Base-by-base conservation (phyloP, 2,797 vertebrate species). In the Potorous gilbertii region DNA sequence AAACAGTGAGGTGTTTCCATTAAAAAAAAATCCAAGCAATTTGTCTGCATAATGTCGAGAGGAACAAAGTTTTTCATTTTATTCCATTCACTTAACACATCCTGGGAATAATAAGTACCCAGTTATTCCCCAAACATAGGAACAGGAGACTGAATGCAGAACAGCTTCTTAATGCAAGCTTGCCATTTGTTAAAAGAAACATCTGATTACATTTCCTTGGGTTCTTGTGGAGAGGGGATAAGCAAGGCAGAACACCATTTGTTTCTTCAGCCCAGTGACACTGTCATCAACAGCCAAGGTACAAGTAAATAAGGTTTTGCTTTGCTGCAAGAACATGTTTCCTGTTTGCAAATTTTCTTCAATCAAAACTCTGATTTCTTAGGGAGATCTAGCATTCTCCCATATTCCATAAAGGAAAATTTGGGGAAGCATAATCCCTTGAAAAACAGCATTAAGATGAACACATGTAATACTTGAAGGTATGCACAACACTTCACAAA, bases 31-130 rank as follows among this genome's bases (percentile, higher is more conserved):
- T 56, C 81, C 62, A 96, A 96, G 90, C 28, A 97, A 97, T 98
- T 96, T 97, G 55, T 92, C 94, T 95, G 90, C 90, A 50, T 90
- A 96, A 62, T 96, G 62, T 87, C 62, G 55, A 94, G 97, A 97
- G 94, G 94, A 97, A 96, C 92, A 16, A 24, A 1, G 90, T 95
- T 98, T 97, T 96, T 97, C 56, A 95, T 97, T 95, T 96, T 55
- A 94, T 97, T 98, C 97, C 97, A 94, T 92, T 97, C 94, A 96
- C 56, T 98, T 96, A 92, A 96, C 95, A 97, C 1, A 0, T 96
- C n/a, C 93, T 94, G 90, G 91, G 98, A 98, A 98, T 98, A 98
- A 97, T 54, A 97, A 98, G 95, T 95, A 96, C 74, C 55, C 12
- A 56, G 29, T 94, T 97, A 93, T 95, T 96, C 89, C 95, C 94